Evolutionary conservation across 2,888 invertebrate genomes (phyloP).

Genomic region (Drosophila ustulata): DNA sequence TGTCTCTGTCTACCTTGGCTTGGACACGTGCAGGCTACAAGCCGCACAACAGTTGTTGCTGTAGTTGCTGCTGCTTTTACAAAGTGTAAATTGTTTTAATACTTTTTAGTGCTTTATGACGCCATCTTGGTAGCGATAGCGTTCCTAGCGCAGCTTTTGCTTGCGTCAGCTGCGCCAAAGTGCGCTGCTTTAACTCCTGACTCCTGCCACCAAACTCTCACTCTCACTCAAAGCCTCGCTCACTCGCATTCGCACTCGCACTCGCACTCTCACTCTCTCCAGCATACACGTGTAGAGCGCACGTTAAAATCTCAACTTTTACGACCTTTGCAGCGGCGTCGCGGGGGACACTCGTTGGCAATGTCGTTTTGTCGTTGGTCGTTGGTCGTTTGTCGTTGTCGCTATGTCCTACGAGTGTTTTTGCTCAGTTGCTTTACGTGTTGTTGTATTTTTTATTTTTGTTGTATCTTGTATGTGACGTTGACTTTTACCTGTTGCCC

Average conservation of each 20-base stretch:
- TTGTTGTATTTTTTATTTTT: constrained; percentile 18
- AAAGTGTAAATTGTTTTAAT: constrained; percentile 84
- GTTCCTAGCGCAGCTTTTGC: constrained; percentile 26
- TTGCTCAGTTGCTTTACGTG: constrained; percentile 39
- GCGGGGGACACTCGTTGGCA: constrained; percentile 33
- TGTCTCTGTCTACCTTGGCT: constrained; percentile 7
- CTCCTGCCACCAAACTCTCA: constrained; percentile 35
- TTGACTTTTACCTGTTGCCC: constrained; percentile 67
- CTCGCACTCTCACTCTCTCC: constrained; percentile 10
- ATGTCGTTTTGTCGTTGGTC: constrained; percentile 20
- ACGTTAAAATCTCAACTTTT: constrained; percentile 82
- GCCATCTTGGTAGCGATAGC: constrained; percentile 65
- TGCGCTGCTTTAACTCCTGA: constrained; percentile 42
- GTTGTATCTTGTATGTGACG: constrained; percentile 35
- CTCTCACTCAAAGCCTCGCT: constrained; percentile 30
- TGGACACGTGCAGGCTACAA: constrained; percentile 67
- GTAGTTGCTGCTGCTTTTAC: constrained; percentile 60
- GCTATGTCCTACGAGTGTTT: constrained; percentile 40
- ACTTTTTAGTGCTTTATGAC: constrained; percentile 78
- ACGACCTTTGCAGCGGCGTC: constrained; percentile 68
- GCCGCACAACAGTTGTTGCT: constrained; percentile 66
- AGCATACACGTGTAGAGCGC: constrained; percentile 79
- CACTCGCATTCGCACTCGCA: constrained; percentile 7
- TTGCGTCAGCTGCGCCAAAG: constrained; percentile 70
- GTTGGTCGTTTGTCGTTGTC: constrained; percentile 20